A percentile compares a stretch with the other conserved stretches of the same genome.
Evolutionary conservation across 2,113 vertebrate species (phyloP).

Genomic region (Petrocephalus zakoni): DNA sequence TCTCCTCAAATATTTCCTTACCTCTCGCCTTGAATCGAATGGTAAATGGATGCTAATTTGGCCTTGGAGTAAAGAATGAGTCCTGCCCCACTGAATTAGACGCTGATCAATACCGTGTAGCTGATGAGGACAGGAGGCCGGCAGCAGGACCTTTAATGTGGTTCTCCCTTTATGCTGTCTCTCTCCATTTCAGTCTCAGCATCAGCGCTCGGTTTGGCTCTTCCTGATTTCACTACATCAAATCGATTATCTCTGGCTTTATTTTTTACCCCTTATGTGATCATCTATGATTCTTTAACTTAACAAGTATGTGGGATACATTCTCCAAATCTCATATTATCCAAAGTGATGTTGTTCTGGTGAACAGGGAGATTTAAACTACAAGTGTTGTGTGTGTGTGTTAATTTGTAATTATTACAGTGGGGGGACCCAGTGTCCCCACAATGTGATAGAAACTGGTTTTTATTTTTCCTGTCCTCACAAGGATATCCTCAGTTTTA

Average conservation of each 20-base stretch:
- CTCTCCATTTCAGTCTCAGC: not conserved
- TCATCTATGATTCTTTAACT: not conserved
- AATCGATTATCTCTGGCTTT: not conserved
- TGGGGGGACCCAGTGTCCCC: too few species aligned
- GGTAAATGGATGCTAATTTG: not conserved
- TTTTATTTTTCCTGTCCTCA: too few species aligned
- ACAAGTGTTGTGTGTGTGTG: not conserved
- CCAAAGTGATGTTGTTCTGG: not conserved
- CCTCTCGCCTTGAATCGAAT: not conserved
- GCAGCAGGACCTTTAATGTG: not conserved
- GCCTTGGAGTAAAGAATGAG: not conserved
- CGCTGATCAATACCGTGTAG: not conserved
- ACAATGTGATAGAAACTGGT: too few species aligned
- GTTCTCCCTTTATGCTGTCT: not conserved
- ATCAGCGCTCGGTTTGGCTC: not conserved
- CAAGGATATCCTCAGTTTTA: too few species aligned
- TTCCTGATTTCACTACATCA: not conserved
- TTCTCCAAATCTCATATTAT: not conserved
- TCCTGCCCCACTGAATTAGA: not conserved
- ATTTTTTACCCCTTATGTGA: not conserved
- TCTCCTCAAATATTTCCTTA: not conserved
- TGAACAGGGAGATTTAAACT: not conserved
- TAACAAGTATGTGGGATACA: not conserved
- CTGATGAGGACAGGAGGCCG: not conserved
- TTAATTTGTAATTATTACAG: not conserved